Evolutionary conservation across 1,140 invertebrate genomes (phyloP).

Genomic region (Bradysia coprophila): DNA sequence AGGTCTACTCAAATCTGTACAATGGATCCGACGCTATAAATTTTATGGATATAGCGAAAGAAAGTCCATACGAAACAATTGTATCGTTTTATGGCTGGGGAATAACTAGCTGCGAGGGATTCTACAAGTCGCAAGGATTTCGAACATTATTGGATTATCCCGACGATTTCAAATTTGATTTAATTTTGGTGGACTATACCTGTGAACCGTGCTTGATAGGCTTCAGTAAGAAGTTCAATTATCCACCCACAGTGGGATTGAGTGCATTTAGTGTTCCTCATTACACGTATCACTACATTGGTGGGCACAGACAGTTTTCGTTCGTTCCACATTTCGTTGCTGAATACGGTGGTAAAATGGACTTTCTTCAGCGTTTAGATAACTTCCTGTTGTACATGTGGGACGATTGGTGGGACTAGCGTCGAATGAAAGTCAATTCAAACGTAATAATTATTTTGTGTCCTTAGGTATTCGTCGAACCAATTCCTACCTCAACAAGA

Average conservation of each 20-base stretch:
- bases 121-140: background rate
- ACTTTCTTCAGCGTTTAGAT: background rate
- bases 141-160: background rate
- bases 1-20: no score
- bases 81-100: no score
- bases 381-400: background rate
- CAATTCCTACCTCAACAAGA: no score
- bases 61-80: no score
- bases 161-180: background rate
- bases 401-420: background rate
- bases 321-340: background rate
- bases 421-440: no score
- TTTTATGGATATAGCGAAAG: no score
- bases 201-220: background rate
- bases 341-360: background rate
- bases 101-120: no score
- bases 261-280: background rate
- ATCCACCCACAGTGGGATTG: background rate
- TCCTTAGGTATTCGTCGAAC: no score
- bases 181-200: conserved; percentile 1
- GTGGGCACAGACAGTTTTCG: background rate
- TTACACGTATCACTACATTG: background rate
- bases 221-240: background rate
- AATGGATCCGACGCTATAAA: no score
- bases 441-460: no score